Percentiles rank a stretch among this genome's conserved stretches.
phyloP scores from a whole-genome alignment of 1,140 invertebrate genomes.

The Gryon sp. region DNA sequence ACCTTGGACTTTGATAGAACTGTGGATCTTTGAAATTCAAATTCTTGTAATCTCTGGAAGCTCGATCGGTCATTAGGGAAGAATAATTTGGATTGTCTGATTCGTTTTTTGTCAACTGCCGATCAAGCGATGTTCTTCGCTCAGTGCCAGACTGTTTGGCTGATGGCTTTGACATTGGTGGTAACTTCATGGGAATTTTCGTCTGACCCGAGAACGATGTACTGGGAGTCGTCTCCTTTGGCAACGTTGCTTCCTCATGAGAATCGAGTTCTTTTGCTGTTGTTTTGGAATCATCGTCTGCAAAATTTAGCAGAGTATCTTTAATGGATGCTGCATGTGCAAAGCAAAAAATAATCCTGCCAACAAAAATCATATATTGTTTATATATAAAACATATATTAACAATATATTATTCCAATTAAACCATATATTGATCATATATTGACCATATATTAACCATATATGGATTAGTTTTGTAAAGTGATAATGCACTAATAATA shows the following conservation, averaged over 20 bases:
- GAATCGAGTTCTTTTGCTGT: slow-evolving; percentile 78
- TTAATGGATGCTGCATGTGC: too few species aligned
- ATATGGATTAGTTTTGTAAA: too few species aligned
- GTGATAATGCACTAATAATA: too few species aligned
- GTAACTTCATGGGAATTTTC: slow-evolving; percentile 74
- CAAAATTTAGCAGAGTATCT: too few species aligned
- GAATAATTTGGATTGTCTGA: slow-evolving; percentile 68
- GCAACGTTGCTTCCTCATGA: slow-evolving; percentile 75
- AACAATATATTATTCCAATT: too few species aligned
- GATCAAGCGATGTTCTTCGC: slow-evolving; percentile 60
- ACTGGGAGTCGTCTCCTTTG: slow-evolving; percentile 56
- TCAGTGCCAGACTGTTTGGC: slow-evolving; percentile 45
- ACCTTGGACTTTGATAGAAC: slow-evolving; percentile 73
- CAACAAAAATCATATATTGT: too few species aligned
- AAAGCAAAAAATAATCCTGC: too few species aligned
- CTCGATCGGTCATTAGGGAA: slow-evolving; percentile 68
- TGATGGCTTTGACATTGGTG: slow-evolving; percentile 66
- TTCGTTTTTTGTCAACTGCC: slow-evolving; percentile 41
- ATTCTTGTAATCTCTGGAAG: slow-evolving; percentile 75
- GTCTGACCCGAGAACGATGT: slow-evolving; percentile 55
- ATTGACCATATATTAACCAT: too few species aligned
- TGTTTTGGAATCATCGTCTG: slow-evolving; percentile 79
- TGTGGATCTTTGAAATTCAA: slow-evolving; percentile 73
- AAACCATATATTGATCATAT: too few species aligned
- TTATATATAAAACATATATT: too few species aligned